Conservation (phyloP, 2,888 invertebrate species). For the Melieria crassipennis region DNA sequence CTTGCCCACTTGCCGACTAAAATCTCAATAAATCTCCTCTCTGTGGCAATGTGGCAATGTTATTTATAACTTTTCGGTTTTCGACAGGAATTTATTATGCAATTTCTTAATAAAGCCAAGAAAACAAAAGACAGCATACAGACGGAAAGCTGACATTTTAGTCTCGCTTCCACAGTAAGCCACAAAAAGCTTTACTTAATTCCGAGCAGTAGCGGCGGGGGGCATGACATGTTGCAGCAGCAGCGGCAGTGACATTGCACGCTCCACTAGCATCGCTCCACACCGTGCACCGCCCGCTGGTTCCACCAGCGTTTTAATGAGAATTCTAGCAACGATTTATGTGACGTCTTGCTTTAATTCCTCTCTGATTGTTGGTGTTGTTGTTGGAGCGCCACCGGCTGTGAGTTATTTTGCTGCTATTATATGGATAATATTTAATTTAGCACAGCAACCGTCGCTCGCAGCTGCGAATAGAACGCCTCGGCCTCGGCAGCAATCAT, state of each 20-base stretch:
- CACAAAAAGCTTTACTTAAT: constrained; percentile 13
- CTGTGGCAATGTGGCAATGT: constrained; percentile 31
- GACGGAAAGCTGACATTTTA: neutral
- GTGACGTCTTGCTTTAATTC: constrained; percentile 62
- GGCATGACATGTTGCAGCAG: neutral
- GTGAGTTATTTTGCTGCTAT: neutral
- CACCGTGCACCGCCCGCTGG: neutral
- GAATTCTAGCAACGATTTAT: constrained; percentile 62
- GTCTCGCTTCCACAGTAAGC: constrained; percentile 8
- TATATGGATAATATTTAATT: neutral
- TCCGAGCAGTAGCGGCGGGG: constrained; percentile 4
- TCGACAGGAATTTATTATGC: constrained; percentile 32
- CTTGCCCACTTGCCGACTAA: neutral
- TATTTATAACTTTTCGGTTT: constrained; percentile 32
- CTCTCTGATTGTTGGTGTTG: constrained; percentile 35
- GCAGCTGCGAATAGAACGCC: no score
- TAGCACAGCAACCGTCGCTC: no score
- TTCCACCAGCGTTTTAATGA: constrained; percentile 57
- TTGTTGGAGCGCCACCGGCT: neutral
- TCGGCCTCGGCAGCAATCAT: no score
- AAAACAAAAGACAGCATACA: neutral
- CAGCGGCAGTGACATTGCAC: neutral
- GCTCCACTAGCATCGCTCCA: neutral
- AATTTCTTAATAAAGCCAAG: constrained; percentile 32
- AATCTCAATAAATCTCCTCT: constrained; percentile 29